Evolutionary conservation across 1,140 invertebrate species (phyloP).

Genomic region (Macrosteles quadrilineatus): DNA sequence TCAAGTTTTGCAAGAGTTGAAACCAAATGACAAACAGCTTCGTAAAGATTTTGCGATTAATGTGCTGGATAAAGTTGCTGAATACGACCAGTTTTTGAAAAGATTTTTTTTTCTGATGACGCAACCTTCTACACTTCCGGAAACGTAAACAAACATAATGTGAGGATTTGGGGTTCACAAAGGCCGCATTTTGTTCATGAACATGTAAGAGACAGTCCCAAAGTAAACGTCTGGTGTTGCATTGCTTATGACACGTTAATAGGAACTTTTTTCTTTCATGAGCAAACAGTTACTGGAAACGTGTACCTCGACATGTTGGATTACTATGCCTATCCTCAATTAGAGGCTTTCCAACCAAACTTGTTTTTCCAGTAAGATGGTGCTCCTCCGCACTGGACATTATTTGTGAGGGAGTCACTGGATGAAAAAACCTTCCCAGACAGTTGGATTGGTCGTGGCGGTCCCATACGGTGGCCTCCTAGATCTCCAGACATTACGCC

Average conservation of each 20-base stretch:
- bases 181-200: slow-evolving; percentile 21
- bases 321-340: too few species aligned
- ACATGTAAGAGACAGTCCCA: slow-evolving; percentile 6
- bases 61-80: background rate
- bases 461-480: too few species aligned
- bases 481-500: too few species aligned
- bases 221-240: slow-evolving; percentile 32
- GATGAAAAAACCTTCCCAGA: too few species aligned
- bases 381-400: too few species aligned
- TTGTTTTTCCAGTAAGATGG: too few species aligned
- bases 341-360: too few species aligned
- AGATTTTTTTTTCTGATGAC: slow-evolving; percentile 30
- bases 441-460: too few species aligned
- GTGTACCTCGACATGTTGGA: too few species aligned
- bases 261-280: slow-evolving; percentile 28
- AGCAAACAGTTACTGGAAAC: background rate
- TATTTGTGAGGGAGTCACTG: too few species aligned
- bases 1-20: background rate
- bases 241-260: slow-evolving; percentile 11
- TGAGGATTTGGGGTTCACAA: slow-evolving; percentile 30
- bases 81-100: slow-evolving; percentile 21
- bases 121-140: slow-evolving; percentile 20
- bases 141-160: slow-evolving; percentile 30
- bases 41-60: background rate
- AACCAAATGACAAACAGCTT: background rate